phyloP scores from a whole-genome alignment of 2,797 vertebrate genomes.

The Semotilus atromaculatus region DNA sequence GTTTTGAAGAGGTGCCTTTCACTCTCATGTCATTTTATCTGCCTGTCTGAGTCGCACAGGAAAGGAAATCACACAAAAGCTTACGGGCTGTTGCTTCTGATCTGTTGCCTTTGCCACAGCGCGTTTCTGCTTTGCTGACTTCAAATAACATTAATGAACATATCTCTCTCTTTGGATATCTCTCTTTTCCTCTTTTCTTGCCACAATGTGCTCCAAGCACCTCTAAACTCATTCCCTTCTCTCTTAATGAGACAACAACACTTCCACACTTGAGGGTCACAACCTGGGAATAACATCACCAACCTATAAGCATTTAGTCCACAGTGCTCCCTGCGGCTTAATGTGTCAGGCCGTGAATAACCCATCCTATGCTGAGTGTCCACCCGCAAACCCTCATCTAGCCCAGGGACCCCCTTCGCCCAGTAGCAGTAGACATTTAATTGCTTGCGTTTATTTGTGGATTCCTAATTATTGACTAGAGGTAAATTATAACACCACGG shows the following conservation, averaged over 20 bases:
- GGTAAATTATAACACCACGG: slow-evolving; percentile 96
- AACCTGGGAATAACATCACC: slow-evolving; percentile 67
- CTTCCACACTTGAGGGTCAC: slow-evolving; percentile 75
- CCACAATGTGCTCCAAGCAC: slow-evolving; percentile 30
- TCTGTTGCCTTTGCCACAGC: slow-evolving; percentile 29
- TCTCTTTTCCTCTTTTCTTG: slow-evolving; percentile 13
- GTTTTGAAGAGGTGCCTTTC: slow-evolving; percentile 44
- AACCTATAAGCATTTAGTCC: slow-evolving; percentile 87
- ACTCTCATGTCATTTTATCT: slow-evolving; percentile 59
- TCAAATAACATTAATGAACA: slow-evolving; percentile 67
- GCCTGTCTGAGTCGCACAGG: slow-evolving; percentile 19
- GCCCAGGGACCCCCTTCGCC: slow-evolving; percentile 72
- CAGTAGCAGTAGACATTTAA: slow-evolving; percentile 96
- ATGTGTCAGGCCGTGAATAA: slow-evolving; percentile 71
- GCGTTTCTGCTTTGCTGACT: slow-evolving; percentile 41
- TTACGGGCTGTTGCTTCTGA: slow-evolving; percentile 40
- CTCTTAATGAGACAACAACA: slow-evolving; percentile 77
- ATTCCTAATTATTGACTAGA: slow-evolving; percentile 99
- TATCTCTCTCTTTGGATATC: slow-evolving; percentile 52
- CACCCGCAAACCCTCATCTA: slow-evolving; percentile 70
- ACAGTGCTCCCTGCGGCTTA: slow-evolving; percentile 40
- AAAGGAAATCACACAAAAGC: slow-evolving; percentile 62
- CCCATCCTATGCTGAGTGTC: slow-evolving; percentile 68
- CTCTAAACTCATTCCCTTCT: slow-evolving; percentile 49
- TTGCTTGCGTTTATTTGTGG: slow-evolving; percentile 99